Conservation (phyloP, 2,888 invertebrate species). For the Agrotis exclamationis region DNA sequence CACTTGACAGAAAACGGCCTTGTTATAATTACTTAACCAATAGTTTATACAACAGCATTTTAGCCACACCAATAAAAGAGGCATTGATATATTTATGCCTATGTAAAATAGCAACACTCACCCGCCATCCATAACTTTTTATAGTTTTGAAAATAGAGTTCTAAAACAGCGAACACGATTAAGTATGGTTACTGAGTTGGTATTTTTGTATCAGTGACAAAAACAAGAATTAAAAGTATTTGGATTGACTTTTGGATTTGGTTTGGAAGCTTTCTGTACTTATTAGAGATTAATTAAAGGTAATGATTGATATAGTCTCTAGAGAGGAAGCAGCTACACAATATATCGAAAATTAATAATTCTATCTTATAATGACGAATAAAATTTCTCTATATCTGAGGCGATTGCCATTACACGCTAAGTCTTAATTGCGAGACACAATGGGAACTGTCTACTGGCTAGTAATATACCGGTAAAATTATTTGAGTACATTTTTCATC, state of each 20-base stretch:
- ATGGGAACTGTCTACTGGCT: constrained; percentile 60
- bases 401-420: constrained; percentile 66
- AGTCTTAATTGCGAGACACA: constrained; percentile 61
- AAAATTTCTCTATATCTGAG: constrained; percentile 65
- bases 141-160: constrained; percentile 46
- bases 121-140: constrained; percentile 25
- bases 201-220: constrained; percentile 16
- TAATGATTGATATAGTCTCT: constrained; percentile 59
- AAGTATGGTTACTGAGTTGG: constrained; percentile 29
- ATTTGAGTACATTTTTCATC: constrained; percentile 59
- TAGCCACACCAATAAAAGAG: constrained; percentile 54
- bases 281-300: constrained; percentile 57
- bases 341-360: constrained; percentile 66
- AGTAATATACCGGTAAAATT: constrained; percentile 62
- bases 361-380: constrained; percentile 64
- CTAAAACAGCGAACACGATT: constrained; percentile 48
- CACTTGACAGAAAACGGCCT: constrained; percentile 74
- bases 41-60: constrained; percentile 49
- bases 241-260: constrained; percentile 23
- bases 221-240: constrained; percentile 14
- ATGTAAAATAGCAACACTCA: constrained; percentile 46
- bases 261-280: constrained; percentile 31
- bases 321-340: constrained; percentile 65
- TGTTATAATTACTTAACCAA: constrained; percentile 57
- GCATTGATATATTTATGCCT: constrained; percentile 52